Evolutionary conservation across 1,140 invertebrate genomes (phyloP).

Genomic region (Philopotamus ludificatus): DNA sequence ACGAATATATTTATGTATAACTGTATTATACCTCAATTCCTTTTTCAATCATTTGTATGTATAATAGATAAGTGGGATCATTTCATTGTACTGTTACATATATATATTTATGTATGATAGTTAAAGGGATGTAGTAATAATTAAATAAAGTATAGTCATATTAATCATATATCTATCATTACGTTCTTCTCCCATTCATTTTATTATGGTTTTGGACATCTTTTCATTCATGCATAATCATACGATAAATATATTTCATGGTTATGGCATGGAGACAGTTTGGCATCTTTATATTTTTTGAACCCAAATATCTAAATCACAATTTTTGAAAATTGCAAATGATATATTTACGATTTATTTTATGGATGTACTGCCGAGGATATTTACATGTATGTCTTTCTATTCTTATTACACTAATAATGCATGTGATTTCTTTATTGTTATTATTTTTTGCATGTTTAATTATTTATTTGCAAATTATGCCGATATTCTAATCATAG

Average conservation of each 20-base stretch:
- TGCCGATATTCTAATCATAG: too few species aligned
- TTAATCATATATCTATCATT: background rate
- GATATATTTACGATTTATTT: conserved; percentile 34
- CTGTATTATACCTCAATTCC: background rate
- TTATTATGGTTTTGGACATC: background rate
- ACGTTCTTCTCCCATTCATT: background rate
- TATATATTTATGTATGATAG: conserved; percentile 4
- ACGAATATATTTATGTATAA: too few species aligned
- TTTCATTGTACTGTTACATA: background rate
- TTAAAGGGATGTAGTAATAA: conserved; percentile 17
- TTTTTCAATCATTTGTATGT: background rate
- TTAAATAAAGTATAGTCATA: conserved; percentile 10
- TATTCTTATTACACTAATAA: conserved; percentile 25
- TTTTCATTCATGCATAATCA: conserved; percentile 5
- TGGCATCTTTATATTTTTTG: background rate
- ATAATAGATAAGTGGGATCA: background rate
- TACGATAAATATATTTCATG: too few species aligned
- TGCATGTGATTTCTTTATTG: conserved; percentile 9
- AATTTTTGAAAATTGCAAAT: conserved; percentile 13
- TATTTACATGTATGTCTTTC: conserved; percentile 38
- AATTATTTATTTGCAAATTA: background rate
- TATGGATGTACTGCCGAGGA: conserved; percentile 36
- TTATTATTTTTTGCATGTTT: conserved; percentile 11
- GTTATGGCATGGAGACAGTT: too few species aligned
- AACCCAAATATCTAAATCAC: background rate